phyloP scores from a whole-genome alignment of 2,888 invertebrate genomes.

The Lysandra coridon region DNA sequence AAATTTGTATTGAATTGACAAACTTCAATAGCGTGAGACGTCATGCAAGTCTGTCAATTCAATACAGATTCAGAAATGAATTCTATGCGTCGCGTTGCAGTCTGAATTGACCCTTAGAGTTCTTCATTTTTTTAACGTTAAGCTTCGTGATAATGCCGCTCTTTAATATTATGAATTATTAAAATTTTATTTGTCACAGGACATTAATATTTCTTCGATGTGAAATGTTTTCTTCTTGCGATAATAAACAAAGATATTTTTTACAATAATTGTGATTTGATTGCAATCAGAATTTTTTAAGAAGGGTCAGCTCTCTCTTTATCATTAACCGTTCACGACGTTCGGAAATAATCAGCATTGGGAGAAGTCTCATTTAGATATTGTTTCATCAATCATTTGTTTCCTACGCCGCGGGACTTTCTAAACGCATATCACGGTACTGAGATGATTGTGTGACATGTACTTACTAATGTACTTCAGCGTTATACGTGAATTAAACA shows the following conservation, averaged over 20 bases:
- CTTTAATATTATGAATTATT: neutral
- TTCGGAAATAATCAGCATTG: slow-evolving; percentile 22
- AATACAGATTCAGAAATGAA: no score
- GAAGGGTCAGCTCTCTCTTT: slow-evolving; percentile 16
- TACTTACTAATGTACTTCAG: slow-evolving; percentile 24
- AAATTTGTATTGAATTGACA: no score
- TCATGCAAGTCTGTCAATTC: no score
- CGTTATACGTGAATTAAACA: neutral
- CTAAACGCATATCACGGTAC: slow-evolving; percentile 31
- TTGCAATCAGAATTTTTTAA: neutral
- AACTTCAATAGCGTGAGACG: no score
- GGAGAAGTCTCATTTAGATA: slow-evolving; percentile 11
- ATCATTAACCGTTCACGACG: slow-evolving; percentile 13
- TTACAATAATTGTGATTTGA: slow-evolving; percentile 4
- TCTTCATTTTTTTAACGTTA: neutral
- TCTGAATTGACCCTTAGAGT: no score
- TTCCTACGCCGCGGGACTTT: slow-evolving; percentile 32
- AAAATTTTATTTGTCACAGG: neutral
- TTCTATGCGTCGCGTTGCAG: no score
- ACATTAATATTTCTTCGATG: neutral
- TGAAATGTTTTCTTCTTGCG: neutral
- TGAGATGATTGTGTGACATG: slow-evolving; percentile 30
- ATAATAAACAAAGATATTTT: neutral
- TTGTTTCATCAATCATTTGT: slow-evolving; percentile 31
- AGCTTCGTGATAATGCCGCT: neutral